Evolutionary conservation across 2,797 vertebrate species (phyloP).

Genomic region (Echeneis naucrates): DNA sequence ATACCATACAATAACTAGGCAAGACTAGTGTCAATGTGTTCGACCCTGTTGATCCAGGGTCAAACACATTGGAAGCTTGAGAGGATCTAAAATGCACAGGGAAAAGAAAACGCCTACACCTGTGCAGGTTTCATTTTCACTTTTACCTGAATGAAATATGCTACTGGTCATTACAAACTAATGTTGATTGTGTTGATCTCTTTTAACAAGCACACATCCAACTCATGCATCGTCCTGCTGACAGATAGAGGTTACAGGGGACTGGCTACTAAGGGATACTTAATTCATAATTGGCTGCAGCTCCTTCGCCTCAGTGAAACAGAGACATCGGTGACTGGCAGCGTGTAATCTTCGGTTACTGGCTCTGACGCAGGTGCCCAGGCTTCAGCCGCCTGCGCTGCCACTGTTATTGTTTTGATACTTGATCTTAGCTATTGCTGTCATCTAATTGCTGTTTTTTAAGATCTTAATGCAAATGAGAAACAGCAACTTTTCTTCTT

Average conservation of each 20-base stretch:
- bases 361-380: constrained; percentile 45
- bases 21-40: too few species aligned
- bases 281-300: constrained; percentile 45
- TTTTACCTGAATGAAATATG: constrained; percentile 18
- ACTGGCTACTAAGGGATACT: constrained; percentile 31
- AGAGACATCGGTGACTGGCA: constrained; percentile 39
- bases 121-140: not conserved
- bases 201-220: constrained; percentile 24
- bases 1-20: constrained; percentile 1
- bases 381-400: constrained; percentile 17
- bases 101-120: not conserved
- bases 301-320: constrained; percentile 26
- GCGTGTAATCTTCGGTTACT: constrained; percentile 60
- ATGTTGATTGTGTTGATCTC: constrained; percentile 23
- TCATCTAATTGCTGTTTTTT: constrained; percentile 11
- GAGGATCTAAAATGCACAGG: not conserved
- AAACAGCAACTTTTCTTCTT: not conserved
- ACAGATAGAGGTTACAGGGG: constrained; percentile 24
- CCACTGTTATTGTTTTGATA: constrained; percentile 65
- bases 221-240: constrained; percentile 29
- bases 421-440: constrained; percentile 41
- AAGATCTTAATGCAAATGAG: constrained; percentile 2
- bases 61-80: not conserved
- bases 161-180: constrained; percentile 8
- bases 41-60: not conserved